These are phyloP conservation scores for Anabacerthia variegaticeps DNA, from an alignment of 2,797 vertebrate species.

Conservation along the genomic window DNA sequence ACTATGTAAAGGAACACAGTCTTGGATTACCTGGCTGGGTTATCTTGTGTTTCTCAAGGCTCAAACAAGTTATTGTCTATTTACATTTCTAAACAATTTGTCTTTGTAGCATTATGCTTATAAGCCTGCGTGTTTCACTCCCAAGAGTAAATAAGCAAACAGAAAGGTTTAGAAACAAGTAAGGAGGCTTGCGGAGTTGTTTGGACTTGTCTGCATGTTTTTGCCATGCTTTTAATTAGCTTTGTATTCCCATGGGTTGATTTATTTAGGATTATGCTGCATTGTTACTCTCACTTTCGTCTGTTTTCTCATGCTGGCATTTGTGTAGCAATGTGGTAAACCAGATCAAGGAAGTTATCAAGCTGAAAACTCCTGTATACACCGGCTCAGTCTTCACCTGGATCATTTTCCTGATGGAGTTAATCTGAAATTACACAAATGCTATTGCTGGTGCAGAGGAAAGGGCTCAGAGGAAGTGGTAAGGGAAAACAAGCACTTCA, in stretches of 20 bases:
- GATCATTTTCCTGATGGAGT: not conserved
- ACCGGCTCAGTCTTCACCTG: not conserved
- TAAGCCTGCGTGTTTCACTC: not conserved
- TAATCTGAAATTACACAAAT: not conserved
- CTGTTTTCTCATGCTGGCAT: not conserved
- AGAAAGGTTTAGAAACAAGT: not conserved
- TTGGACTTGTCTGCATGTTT: not conserved
- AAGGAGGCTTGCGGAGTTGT: conserved; percentile 1
- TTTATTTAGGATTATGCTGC: conserved; percentile 7
- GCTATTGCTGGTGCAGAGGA: not conserved
- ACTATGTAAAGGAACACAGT: not conserved
- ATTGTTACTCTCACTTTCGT: conserved; percentile 11
- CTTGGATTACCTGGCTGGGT: not conserved
- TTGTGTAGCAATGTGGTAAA: conserved; percentile 11
- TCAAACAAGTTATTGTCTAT: not conserved
- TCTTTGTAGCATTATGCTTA: conserved; percentile 6
- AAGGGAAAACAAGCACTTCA: not conserved
- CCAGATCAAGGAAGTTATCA: not conserved
- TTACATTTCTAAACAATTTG: conserved; percentile 28
- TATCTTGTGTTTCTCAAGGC: not conserved
- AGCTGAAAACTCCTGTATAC: not conserved
- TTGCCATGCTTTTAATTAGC: conserved; percentile 8
- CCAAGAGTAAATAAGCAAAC: conserved; percentile 21
- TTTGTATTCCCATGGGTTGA: conserved; percentile 16
- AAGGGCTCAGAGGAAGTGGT: not conserved